Conservation (phyloP, 2,113 vertebrate genomes). For the Sminthopsis crassicaudata region DNA sequence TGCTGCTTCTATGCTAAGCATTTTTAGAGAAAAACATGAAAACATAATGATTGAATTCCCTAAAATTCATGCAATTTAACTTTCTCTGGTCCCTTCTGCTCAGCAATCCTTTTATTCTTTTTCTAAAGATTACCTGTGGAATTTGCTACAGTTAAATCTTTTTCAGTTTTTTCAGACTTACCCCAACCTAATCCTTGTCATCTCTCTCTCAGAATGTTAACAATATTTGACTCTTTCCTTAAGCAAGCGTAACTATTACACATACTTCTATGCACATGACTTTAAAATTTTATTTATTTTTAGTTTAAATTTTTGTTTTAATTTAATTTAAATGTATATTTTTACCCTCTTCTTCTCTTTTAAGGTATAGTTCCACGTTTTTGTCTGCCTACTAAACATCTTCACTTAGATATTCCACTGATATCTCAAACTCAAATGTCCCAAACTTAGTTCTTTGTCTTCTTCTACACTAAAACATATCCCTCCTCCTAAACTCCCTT, state of each 20-base stretch:
- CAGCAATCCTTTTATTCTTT: not conserved
- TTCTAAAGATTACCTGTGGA: not conserved
- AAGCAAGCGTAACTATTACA: not conserved
- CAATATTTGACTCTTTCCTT: not conserved
- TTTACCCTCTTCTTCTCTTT: not conserved
- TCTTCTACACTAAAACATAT: not conserved
- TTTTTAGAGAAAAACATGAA: not conserved
- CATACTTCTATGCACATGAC: not conserved
- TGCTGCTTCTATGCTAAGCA: not conserved
- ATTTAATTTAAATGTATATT: not conserved
- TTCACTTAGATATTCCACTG: not conserved
- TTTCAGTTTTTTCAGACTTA: not conserved
- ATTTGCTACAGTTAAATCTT: not conserved
- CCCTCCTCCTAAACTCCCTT: not conserved
- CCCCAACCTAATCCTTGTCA: not conserved
- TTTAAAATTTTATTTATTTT: not conserved
- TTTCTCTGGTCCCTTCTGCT: not conserved
- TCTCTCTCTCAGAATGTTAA: not conserved
- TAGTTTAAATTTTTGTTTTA: not conserved
- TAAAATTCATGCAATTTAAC: not conserved
- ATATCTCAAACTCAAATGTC: not conserved
- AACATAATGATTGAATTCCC: not conserved
- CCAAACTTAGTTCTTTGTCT: not conserved
- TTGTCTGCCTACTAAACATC: not conserved
- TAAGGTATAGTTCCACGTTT: not conserved